phyloP scores from a whole-genome alignment of 2,888 invertebrate genomes.

The Leptinotarsa rubiginosa region DNA sequence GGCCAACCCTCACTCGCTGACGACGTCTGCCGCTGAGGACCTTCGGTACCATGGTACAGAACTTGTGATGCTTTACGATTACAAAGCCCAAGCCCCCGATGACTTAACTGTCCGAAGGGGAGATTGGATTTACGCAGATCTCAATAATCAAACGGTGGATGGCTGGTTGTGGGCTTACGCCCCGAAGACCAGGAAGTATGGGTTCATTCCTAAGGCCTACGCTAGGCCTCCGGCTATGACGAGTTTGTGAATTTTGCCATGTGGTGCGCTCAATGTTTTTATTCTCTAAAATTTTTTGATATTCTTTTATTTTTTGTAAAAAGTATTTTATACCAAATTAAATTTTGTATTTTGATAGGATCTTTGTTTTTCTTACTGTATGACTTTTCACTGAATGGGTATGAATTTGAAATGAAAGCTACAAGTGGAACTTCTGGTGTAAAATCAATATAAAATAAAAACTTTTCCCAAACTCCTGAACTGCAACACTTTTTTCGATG shows the following conservation, averaged over 20 bases:
- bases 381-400: too few relatives aligned
- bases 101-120: constrained; percentile 91
- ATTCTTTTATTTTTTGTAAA: constrained; percentile 48
- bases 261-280: constrained; percentile 24
- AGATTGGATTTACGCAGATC: constrained; percentile 95
- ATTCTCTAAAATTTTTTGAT: constrained; percentile 23
- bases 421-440: too few relatives aligned
- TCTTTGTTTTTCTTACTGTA: background rate
- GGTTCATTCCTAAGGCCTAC: constrained; percentile 95
- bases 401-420: too few relatives aligned
- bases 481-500: too few relatives aligned
- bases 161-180: constrained; percentile 97
- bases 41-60: constrained; percentile 88
- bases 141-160: constrained; percentile 92
- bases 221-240: constrained; percentile 94
- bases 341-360: constrained; percentile 33
- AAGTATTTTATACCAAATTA: constrained; percentile 52
- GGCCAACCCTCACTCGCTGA: constrained; percentile 56
- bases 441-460: too few relatives aligned
- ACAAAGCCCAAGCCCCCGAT: constrained; percentile 94
- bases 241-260: constrained; percentile 70
- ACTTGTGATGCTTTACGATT: constrained; percentile 94
- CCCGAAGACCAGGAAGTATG: constrained; percentile 91
- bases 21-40: constrained; percentile 70
- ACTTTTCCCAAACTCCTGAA: too few relatives aligned